Evolutionary conservation across 2,888 invertebrate genomes (phyloP).

Genomic region (Melikaiella ostensackeni): DNA sequence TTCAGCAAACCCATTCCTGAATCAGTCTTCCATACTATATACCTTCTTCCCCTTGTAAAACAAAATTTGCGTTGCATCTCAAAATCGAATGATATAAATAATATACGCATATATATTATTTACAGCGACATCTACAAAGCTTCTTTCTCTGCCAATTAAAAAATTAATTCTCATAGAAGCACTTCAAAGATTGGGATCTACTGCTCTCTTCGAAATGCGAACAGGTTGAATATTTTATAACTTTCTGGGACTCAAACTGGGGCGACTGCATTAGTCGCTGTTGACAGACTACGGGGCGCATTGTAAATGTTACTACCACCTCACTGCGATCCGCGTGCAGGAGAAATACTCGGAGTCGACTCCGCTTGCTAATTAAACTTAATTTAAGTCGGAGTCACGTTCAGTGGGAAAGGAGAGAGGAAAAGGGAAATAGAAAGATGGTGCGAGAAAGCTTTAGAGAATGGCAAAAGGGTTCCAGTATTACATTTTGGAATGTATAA

Average conservation of each 20-base stretch:
- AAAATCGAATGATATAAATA: too few relatives aligned
- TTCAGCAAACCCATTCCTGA: too few relatives aligned
- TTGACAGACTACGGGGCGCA: conserved; percentile 42
- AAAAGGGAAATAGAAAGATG: neutral
- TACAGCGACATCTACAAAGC: too few relatives aligned
- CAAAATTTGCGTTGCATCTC: too few relatives aligned
- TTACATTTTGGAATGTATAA: neutral
- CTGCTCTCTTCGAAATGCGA: neutral
- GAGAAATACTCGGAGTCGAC: conserved; percentile 30
- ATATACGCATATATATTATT: too few relatives aligned
- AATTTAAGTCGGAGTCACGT: conserved; percentile 44
- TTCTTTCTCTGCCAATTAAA: too few relatives aligned
- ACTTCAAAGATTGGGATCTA: neutral
- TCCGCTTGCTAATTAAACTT: conserved; percentile 44
- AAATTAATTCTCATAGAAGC: neutral
- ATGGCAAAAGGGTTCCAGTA: neutral
- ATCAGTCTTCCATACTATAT: too few relatives aligned
- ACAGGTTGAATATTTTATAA: neutral
- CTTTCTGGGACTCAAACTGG: neutral
- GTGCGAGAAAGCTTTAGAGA: neutral
- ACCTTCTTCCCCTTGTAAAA: too few relatives aligned
- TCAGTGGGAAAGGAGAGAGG: conserved; percentile 23
- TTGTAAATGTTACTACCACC: conserved; percentile 41
- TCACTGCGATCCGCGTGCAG: conserved; percentile 32
- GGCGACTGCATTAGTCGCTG: conserved; percentile 33